Evolutionary conservation across 2,888 invertebrate genomes (phyloP).

Genomic region (Calliphora vomitoria): DNA sequence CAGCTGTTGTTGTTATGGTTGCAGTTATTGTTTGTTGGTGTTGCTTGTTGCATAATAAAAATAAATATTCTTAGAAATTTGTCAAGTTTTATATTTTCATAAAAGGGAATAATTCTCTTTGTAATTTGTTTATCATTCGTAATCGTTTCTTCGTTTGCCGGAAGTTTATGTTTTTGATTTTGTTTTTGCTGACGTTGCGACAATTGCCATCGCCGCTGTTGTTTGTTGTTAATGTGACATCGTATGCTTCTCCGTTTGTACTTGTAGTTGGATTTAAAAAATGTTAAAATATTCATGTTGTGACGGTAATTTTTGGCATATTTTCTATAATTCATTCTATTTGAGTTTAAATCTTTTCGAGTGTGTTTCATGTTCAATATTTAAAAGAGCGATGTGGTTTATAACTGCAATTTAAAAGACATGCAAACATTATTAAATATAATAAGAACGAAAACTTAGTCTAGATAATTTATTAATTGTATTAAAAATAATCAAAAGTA

Average conservation of each 20-base stretch:
- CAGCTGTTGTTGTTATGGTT: constrained; percentile 74
- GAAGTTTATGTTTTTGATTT: constrained; percentile 40
- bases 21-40: constrained; percentile 76
- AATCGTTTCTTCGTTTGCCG: constrained; percentile 31
- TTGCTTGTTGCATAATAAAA: constrained; percentile 74
- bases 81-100: constrained; percentile 43
- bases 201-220: neutral
- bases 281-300: constrained; percentile 76
- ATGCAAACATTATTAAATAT: neutral
- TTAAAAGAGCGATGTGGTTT: neutral
- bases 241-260: constrained; percentile 82
- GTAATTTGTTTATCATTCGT: constrained; percentile 32
- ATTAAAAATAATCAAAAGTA: too few relatives aligned
- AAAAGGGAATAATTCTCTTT: constrained; percentile 47
- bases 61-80: constrained; percentile 63
- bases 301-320: constrained; percentile 56
- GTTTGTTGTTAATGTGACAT: neutral
- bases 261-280: constrained; percentile 84
- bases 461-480: neutral
- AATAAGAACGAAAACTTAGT: too few relatives aligned
- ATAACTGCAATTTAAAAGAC: neutral
- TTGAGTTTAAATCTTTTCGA: constrained; percentile 15
- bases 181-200: constrained; percentile 9
- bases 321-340: constrained; percentile 52
- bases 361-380: constrained; percentile 38